phyloP scores from a whole-genome alignment of 2,888 invertebrate species.

The Mesochorus sp. region DNA sequence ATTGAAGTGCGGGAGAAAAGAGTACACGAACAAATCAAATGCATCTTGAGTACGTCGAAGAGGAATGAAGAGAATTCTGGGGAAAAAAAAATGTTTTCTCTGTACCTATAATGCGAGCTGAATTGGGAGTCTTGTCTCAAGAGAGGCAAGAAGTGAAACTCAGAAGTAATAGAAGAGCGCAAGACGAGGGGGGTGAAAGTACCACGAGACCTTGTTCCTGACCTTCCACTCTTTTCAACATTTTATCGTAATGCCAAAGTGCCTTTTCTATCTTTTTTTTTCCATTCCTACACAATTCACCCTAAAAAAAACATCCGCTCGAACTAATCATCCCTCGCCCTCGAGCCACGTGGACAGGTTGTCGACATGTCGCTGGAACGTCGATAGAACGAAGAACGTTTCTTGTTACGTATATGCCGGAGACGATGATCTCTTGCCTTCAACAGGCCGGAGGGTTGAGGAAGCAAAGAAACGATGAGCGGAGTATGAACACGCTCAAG shows the following conservation, averaged over 20 bases:
- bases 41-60: slow-evolving; percentile 38
- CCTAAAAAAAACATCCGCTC: slow-evolving; percentile 39
- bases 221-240: slow-evolving; percentile 21
- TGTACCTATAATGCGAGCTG: slow-evolving; percentile 16
- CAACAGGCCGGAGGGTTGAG: not conserved
- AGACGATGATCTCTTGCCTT: not conserved
- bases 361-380: slow-evolving; percentile 25
- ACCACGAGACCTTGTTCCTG: not conserved
- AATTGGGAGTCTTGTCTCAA: slow-evolving; percentile 18
- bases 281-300: not conserved
- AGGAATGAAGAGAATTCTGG: not conserved
- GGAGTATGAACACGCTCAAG: slow-evolving; percentile 2
- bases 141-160: slow-evolving; percentile 20
- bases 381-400: slow-evolving; percentile 23
- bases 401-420: not conserved
- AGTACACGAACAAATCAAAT: slow-evolving; percentile 14
- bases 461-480: slow-evolving; percentile 2
- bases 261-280: not conserved
- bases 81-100: not conserved
- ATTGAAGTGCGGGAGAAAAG: slow-evolving; percentile 9
- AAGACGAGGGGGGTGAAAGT: slow-evolving; percentile 30
- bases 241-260: not conserved
- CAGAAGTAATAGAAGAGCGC: not conserved
- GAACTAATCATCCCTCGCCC: slow-evolving; percentile 36
- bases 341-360: slow-evolving; percentile 13